Conservation (phyloP, 2,888 invertebrate genomes). For the Eilema sororculum region DNA sequence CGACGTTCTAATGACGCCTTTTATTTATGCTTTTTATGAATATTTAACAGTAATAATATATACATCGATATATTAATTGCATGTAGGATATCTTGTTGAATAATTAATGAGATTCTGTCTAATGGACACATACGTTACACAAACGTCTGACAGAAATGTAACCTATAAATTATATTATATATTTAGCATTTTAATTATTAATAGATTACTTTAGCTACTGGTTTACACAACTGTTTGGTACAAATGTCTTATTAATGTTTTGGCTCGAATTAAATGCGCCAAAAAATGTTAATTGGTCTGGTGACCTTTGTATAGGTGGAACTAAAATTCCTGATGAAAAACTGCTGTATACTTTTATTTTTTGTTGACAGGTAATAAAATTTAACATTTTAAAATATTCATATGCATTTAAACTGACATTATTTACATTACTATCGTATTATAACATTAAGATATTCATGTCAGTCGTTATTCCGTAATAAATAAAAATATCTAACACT, state of each 20-base stretch:
- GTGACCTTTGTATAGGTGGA: conserved; percentile 20
- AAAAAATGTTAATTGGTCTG: conserved; percentile 30
- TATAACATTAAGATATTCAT: neutral
- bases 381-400: neutral
- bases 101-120: conserved; percentile 56
- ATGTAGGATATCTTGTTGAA: conserved; percentile 56
- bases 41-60: conserved; percentile 48
- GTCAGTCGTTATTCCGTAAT: neutral
- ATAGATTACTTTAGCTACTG: conserved; percentile 28
- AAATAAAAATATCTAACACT: neutral
- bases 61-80: conserved; percentile 53
- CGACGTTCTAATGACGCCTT: conserved; percentile 37
- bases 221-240: conserved; percentile 29
- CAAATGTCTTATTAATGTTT: conserved; percentile 25
- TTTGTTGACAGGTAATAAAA: conserved; percentile 1
- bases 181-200: conserved; percentile 37
- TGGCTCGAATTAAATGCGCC: conserved; percentile 20
- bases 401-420: neutral
- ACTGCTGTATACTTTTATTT: conserved; percentile 5
- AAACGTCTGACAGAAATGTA: conserved; percentile 43
- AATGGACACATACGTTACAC: conserved; percentile 51
- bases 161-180: conserved; percentile 56
- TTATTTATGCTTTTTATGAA: conserved; percentile 47
- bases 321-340: neutral
- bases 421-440: conserved; percentile 6